Conservation (phyloP, 2,797 vertebrate genomes). For the Sebastes steindachneri region DNA sequence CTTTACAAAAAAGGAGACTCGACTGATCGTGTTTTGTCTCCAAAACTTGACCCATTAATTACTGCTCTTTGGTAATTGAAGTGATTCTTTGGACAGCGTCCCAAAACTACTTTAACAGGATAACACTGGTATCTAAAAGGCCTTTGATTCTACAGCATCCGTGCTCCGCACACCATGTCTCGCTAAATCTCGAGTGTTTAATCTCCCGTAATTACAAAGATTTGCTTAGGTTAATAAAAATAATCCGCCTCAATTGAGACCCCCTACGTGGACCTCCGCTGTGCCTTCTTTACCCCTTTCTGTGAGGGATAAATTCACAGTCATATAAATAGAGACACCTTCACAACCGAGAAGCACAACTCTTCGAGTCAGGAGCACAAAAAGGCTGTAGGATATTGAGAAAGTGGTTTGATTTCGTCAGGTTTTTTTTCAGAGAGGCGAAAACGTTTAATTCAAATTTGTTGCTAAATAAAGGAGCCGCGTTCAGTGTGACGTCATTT, state of each 20-base stretch:
- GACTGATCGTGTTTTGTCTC: not conserved
- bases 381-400: constrained; percentile 19
- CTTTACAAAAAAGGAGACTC: not conserved
- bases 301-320: constrained; percentile 74
- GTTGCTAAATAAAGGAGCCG: constrained; percentile 8
- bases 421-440: constrained; percentile 8
- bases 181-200: constrained; percentile 82
- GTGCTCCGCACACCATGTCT: constrained; percentile 66
- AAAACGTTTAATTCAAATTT: constrained; percentile 2
- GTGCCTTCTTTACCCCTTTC: constrained; percentile 76
- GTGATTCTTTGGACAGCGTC: constrained; percentile 45
- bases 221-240: constrained; percentile 84
- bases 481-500: constrained; percentile 71
- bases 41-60: constrained; percentile 54
- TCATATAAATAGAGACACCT: constrained; percentile 78
- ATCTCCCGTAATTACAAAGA: constrained; percentile 86
- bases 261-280: constrained; percentile 79
- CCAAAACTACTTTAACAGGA: constrained; percentile 71
- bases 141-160: constrained; percentile 64
- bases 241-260: constrained; percentile 80
- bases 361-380: constrained; percentile 37
- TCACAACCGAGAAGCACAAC: constrained; percentile 40
- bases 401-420: not conserved
- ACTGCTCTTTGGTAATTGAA: constrained; percentile 47
- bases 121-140: constrained; percentile 65